A percentile compares a stretch with the other conserved stretches of the same genome.
Evolutionary conservation across 2,797 vertebrate species (phyloP).

Genomic region (Taeniopygia guttata): DNA sequence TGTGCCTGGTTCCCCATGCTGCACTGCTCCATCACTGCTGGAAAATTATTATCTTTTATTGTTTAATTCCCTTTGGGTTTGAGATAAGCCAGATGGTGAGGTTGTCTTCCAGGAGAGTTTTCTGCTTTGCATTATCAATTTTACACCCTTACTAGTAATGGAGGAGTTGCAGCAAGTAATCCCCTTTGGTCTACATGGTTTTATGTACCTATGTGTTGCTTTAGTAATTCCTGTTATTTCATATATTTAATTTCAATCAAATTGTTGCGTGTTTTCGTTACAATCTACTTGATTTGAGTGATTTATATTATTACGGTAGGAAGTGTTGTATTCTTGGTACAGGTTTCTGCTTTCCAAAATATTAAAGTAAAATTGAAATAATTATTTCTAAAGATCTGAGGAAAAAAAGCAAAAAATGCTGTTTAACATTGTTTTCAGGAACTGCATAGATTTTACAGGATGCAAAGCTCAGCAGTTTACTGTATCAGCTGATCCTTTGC

Average conservation of each 20-base stretch:
- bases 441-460: neutral
- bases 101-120: slow-evolving; percentile 9
- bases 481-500: neutral
- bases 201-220: neutral
- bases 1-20: neutral
- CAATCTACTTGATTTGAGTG: neutral
- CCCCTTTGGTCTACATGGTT: neutral
- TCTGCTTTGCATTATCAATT: slow-evolving; percentile 31
- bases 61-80: slow-evolving; percentile 44
- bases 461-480: neutral
- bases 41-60: slow-evolving; percentile 52
- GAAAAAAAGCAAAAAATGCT: neutral
- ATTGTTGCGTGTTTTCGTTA: neutral
- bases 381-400: neutral
- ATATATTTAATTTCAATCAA: neutral
- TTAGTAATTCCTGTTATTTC: neutral
- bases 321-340: neutral
- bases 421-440: neutral
- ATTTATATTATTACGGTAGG: neutral
- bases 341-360: neutral
- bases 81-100: slow-evolving; percentile 45
- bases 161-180: neutral
- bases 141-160: neutral
- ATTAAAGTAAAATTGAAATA: neutral
- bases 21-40: neutral